Evolutionary conservation across 2,888 invertebrate genomes (phyloP).

Genomic region (Allacma fusca): DNA sequence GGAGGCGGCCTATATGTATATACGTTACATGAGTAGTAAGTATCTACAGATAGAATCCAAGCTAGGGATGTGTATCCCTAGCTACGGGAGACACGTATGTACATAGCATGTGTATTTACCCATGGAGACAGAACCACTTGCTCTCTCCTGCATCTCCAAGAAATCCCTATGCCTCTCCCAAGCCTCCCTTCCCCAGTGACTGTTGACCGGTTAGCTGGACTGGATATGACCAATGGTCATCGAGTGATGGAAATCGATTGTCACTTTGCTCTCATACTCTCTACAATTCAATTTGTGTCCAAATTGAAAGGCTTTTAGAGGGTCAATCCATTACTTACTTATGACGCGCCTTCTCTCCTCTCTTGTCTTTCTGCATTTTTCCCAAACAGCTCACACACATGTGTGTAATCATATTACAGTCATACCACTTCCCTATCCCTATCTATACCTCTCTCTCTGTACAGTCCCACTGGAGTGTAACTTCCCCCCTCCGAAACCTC

Average conservation of each 20-base stretch:
- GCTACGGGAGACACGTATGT: no score
- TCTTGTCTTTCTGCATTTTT: slow-evolving; percentile 37
- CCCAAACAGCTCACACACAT: slow-evolving; percentile 25
- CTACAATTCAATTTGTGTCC: slow-evolving; percentile 59
- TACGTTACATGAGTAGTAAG: no score
- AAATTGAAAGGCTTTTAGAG: slow-evolving; percentile 61
- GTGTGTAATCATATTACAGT: slow-evolving; percentile 2
- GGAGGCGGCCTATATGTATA: no score
- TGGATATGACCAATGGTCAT: slow-evolving; percentile 45
- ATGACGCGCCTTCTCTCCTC: slow-evolving; percentile 50
- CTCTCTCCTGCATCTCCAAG: slow-evolving; percentile 4
- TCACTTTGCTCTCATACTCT: slow-evolving; percentile 41
- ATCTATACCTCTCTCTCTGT: no score
- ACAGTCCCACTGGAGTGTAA: no score
- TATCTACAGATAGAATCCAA: no score
- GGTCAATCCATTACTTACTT: slow-evolving; percentile 61
- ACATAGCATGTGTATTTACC: no score
- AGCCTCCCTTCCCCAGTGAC: slow-evolving; percentile 14
- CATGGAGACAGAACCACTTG: no score
- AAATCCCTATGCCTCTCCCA: not conserved
- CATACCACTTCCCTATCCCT: not conserved
- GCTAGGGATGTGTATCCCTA: no score
- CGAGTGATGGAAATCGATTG: slow-evolving; percentile 45
- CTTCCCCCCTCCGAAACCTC: no score
- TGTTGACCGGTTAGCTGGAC: slow-evolving; percentile 38